Percentiles rank a stretch among this genome's conserved stretches.
phyloP scores from a whole-genome alignment of 2,888 invertebrate species.

The Ophonus ardosiacus region DNA sequence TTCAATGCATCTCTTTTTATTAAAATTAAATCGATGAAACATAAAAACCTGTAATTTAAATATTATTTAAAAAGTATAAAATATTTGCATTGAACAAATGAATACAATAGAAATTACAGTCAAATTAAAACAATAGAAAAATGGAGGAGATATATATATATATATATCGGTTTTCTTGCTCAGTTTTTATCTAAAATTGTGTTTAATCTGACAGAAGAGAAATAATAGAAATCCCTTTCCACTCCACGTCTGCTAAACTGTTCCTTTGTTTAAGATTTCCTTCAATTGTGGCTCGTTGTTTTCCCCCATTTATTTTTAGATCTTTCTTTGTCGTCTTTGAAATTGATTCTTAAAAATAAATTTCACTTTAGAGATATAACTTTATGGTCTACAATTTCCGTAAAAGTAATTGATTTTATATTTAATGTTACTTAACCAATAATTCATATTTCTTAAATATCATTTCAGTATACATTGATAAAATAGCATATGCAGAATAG shows the following conservation, averaged over 20 bases:
- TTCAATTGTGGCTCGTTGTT: slow-evolving; percentile 25
- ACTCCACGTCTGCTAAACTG: slow-evolving; percentile 46
- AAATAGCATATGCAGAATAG: not conserved
- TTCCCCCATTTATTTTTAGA: slow-evolving; percentile 56
- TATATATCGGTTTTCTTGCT: slow-evolving; percentile 40
- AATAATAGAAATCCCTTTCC: slow-evolving; percentile 58
- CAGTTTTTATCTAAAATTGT: slow-evolving; percentile 57
- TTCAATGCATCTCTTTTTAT: not conserved
- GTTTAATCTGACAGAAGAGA: slow-evolving; percentile 57
- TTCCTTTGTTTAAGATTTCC: slow-evolving; percentile 58
- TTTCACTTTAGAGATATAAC: slow-evolving; percentile 4
- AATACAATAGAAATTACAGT: not conserved
- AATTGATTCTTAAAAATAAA: slow-evolving; percentile 54
- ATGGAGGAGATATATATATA: slow-evolving; percentile 16
- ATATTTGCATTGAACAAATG: not conserved
- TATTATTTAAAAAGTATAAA: not conserved
- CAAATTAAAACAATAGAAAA: not conserved
- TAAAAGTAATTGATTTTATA: not conserved
- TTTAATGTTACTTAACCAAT: not conserved
- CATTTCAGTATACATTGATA: not conserved
- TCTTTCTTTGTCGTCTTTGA: slow-evolving; percentile 34
- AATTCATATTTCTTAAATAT: not conserved
- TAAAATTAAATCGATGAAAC: not conserved
- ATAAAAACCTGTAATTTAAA: not conserved
- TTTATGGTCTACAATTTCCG: not conserved